Evolutionary conservation across 2,113 vertebrate genomes (phyloP).

Genomic region (Engystomops pustulosus): DNA sequence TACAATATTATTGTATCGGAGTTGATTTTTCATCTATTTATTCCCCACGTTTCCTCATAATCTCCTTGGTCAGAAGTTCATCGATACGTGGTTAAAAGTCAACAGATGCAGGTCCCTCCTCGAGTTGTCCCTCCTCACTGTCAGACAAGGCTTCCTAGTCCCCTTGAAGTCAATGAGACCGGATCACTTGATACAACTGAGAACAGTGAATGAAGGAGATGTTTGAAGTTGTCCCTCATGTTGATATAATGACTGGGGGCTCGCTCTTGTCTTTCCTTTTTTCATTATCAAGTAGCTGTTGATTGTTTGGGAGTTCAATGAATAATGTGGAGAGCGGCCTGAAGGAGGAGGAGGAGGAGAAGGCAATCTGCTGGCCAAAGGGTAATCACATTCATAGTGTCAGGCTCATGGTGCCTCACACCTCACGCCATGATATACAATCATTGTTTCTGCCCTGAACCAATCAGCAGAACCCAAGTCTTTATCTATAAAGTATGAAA

Average conservation of each 20-base stretch:
- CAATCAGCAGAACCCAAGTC: no score
- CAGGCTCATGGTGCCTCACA: neutral
- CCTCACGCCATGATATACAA: no score
- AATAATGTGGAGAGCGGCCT: neutral
- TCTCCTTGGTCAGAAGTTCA: no score
- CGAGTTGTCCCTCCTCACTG: neutral
- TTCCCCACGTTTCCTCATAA: no score
- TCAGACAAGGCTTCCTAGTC: neutral
- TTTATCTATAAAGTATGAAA: no score
- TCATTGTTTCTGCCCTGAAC: no score
- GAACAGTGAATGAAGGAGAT: slow-evolving; percentile 20
- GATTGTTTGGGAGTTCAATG: slow-evolving; percentile 58
- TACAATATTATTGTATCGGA: no score
- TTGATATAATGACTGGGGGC: slow-evolving; percentile 29
- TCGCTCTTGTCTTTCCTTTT: slow-evolving; percentile 33
- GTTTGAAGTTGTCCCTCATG: slow-evolving; percentile 43
- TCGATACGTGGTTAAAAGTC: no score
- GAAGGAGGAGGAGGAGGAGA: neutral
- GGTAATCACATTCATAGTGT: slow-evolving; percentile 19
- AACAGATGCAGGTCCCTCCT: neutral
- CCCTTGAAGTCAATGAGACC: neutral
- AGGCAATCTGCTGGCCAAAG: no score
- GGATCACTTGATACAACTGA: slow-evolving; percentile 10
- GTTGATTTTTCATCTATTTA: no score
- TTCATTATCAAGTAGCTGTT: slow-evolving; percentile 67